Conservation (phyloP, 2,113 vertebrate species). For the Chascanopsetta lugubris region DNA sequence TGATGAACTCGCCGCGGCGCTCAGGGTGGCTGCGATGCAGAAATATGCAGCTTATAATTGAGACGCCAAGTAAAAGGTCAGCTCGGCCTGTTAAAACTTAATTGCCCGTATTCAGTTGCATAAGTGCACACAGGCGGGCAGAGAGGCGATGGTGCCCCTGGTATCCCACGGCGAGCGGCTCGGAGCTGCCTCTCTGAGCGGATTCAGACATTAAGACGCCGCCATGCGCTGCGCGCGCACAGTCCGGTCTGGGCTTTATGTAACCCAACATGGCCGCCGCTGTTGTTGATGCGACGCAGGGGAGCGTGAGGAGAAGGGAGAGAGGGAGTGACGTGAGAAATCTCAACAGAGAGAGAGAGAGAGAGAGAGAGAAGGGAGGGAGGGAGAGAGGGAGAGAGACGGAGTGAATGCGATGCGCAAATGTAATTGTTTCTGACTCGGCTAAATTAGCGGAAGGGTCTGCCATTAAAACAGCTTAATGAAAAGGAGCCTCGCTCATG, state of each 20-base stretch:
- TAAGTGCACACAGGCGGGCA: constrained; percentile 12
- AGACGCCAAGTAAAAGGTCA: constrained; percentile 68
- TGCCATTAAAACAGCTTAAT: not conserved
- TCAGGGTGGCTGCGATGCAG: constrained; percentile 12
- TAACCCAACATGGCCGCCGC: constrained; percentile 58
- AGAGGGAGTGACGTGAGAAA: constrained; percentile 4
- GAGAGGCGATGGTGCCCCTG: constrained; percentile 1
- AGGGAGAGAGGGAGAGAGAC: not conserved
- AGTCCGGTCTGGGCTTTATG: constrained; percentile 48
- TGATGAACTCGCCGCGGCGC: not conserved
- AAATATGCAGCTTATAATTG: constrained; percentile 42
- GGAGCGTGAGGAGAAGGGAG: not conserved
- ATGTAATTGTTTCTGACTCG: not conserved
- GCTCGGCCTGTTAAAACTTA: constrained; percentile 40
- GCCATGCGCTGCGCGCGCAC: not conserved
- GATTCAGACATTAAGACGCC: constrained; percentile 40
- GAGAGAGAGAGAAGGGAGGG: not conserved
- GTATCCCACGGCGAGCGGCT: constrained; percentile 23
- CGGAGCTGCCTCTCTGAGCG: constrained; percentile 30
- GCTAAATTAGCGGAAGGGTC: not conserved
- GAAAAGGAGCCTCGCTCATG: not conserved
- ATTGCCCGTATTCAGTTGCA: constrained; percentile 59
- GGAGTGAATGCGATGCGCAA: not conserved
- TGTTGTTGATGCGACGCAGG: constrained; percentile 23
- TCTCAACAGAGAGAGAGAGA: not conserved